Evolutionary conservation across 1,140 invertebrate genomes (phyloP), one percentile per base, ranked within the genome.

Genomic region (Episyrphus balteatus): DNA sequence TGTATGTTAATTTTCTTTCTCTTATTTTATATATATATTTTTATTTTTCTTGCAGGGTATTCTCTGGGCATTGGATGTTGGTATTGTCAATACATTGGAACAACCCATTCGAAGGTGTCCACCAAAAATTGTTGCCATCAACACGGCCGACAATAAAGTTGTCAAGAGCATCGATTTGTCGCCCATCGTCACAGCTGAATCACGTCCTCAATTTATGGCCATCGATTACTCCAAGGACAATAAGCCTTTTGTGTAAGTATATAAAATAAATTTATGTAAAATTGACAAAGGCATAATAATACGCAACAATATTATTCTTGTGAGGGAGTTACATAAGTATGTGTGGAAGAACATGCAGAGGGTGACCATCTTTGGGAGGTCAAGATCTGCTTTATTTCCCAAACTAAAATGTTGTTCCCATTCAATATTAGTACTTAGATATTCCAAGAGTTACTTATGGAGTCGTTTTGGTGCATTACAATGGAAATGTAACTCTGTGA

Each of bases 61-160:
- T n/a, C 58, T 84, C 2, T 85, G 83, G 82, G 71, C 77, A 2
- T 65, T 85, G 40, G 82, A 84, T 54, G 72, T 72, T 36, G 82
- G 82, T 33, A 70, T 82, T 32, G 74, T 80, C 1, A 79, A 84
- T 50, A 81, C 78, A 2, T 55, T 82, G 39, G 74, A 77, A 44
- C 70, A 75, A 32, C 80, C 81, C 0, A 70, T 79, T 2, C 72
- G 75, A 9, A 71, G 75, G n/a, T 81, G 79, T 50, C 65, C 72
- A 11, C 79, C 82, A 0, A 85, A 83, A 63, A 73, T 84, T 15
- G 72, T 82, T 9, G 79, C 73, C n/a, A 70, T 83, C 40, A 73
- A 75, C 51, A 66, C 76, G 0, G 68, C 74, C 38, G 74, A 72
- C 33, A 73, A 73, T 30, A 79, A 80, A 66, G 63, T 82, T 26